Evolutionary conservation across 2,797 vertebrate genomes (phyloP).

Genomic region (Brotula barbata): DNA sequence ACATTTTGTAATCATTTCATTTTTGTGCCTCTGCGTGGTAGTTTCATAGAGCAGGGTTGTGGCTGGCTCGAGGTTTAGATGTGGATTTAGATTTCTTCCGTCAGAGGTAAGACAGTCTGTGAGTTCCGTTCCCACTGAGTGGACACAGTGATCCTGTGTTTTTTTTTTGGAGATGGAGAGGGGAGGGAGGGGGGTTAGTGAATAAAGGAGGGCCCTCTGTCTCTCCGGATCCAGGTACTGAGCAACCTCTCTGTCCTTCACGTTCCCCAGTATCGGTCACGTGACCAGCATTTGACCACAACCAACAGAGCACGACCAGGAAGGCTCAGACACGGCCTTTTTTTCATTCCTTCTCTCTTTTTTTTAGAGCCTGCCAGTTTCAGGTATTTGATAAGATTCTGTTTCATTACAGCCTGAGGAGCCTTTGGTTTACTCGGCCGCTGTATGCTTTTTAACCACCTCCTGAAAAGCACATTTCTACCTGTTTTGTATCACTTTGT

Average conservation of each 20-base stretch:
- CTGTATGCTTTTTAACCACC: too few species aligned
- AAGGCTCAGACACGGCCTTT: constrained; percentile 27
- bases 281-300: constrained; percentile 63
- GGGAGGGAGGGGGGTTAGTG: constrained; percentile 6
- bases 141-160: constrained; percentile 58
- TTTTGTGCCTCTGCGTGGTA: too few species aligned
- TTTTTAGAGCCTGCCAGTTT: constrained; percentile 9
- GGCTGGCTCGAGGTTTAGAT: constrained; percentile 15
- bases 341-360: neutral
- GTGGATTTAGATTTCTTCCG: constrained; percentile 24
- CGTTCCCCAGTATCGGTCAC: constrained; percentile 78
- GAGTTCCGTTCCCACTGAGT: constrained; percentile 52
- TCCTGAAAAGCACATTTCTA: too few species aligned
- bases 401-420: constrained; percentile 12
- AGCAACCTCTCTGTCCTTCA: constrained; percentile 65
- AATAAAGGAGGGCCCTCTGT: constrained; percentile 27
- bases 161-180: neutral
- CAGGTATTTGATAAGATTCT: constrained; percentile 36
- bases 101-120: constrained; percentile 28
- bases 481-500: too few species aligned
- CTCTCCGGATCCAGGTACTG: constrained; percentile 60
- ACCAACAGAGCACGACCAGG: constrained; percentile 42
- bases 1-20: too few species aligned
- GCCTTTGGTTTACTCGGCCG: too few species aligned
- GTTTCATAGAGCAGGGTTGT: too few species aligned